Base-by-base conservation (phyloP, 2,888 invertebrate genomes). In the Petrolisthes manimaculis region DNA sequence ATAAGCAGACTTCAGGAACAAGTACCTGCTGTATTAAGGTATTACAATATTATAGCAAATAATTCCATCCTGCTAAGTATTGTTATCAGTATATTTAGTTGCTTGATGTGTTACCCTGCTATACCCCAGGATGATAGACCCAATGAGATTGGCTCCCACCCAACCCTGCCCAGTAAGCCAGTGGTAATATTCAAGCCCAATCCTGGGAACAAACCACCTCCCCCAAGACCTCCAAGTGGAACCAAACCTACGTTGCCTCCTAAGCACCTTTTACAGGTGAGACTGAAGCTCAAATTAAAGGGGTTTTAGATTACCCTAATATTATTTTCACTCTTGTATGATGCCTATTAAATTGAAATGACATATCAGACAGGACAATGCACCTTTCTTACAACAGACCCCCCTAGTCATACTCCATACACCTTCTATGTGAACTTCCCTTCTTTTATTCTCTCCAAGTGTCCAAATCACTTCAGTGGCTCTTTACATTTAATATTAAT, bases 151-250 rank as follows among this genome's bases (percentile, higher is more conserved):
- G 84, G 75, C 55, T 67, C 53, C 14, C 88, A 88, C 71, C 88
- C 81, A 67, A 51, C 88, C 80, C 84, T 88, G 53, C 89, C 85
- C 75, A 77, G 78, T 83, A 89, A 74, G 71, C 89, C 89, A 77
- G 55, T 56, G 61, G 74, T 86, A 78, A 75, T 89, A 18, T 55
- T 14, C 71, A 89, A 89, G 55, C 89, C 85, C 24, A 81, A 75
- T 71, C 69, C 86, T 51, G 83, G 89, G 37, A 89, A 79, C 55
- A 89, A 89, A 69, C 89, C 89, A 69, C 85, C 89, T 5, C 89
- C 89, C 6, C 89, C 89, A 37, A 81, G 82, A 86, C 89, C 89
- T n/a, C 89, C 89, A 14, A 86, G 18, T 54, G 51, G 71, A n/a
- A 9, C 82, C 24, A 89, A 89, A 71, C 89, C 89, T 51, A n/a